A percentile compares a stretch with the other conserved stretches of the same genome.
phyloP scores from a whole-genome alignment of 2,113 vertebrate genomes.

The Hippocampus mohnikei region DNA sequence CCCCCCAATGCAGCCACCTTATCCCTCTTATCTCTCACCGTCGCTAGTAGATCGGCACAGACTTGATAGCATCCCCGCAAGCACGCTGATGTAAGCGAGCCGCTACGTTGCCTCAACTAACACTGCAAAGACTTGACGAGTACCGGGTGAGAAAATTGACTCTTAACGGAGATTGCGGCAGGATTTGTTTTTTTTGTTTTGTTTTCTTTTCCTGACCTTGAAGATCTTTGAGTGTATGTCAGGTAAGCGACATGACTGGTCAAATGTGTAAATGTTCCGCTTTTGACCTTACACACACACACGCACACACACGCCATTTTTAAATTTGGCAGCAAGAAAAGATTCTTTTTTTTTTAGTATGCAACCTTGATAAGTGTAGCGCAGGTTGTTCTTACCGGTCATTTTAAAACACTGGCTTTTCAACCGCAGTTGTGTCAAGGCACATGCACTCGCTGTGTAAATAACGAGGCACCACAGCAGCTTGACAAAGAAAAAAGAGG shows the following conservation, averaged over 20 bases:
- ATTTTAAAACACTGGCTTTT: not conserved
- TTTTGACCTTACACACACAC: not conserved
- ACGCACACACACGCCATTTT: no score
- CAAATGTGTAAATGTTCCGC: not conserved
- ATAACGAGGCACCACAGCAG: not conserved
- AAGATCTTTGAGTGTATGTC: not conserved
- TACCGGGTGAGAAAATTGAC: not conserved
- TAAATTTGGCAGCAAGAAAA: not conserved
- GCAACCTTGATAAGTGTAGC: not conserved
- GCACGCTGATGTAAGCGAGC: conserved; percentile 14
- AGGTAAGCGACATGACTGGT: not conserved
- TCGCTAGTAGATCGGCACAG: conserved; percentile 47
- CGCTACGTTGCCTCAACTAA: not conserved
- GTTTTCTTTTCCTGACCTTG: not conserved
- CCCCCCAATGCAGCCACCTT: not conserved
- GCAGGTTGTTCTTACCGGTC: not conserved
- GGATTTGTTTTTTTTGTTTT: not conserved
- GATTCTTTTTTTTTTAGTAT: not conserved
- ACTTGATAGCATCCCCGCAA: conserved; percentile 14
- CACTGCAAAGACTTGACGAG: not conserved
- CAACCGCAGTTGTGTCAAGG: no score
- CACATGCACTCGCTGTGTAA: not conserved
- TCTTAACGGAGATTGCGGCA: not conserved
- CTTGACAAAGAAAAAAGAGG: not conserved
- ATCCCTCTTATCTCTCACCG: conserved; percentile 16